Base-by-base conservation (phyloP, 2,113 vertebrate species). In the Neodon shergylaensis region DNA sequence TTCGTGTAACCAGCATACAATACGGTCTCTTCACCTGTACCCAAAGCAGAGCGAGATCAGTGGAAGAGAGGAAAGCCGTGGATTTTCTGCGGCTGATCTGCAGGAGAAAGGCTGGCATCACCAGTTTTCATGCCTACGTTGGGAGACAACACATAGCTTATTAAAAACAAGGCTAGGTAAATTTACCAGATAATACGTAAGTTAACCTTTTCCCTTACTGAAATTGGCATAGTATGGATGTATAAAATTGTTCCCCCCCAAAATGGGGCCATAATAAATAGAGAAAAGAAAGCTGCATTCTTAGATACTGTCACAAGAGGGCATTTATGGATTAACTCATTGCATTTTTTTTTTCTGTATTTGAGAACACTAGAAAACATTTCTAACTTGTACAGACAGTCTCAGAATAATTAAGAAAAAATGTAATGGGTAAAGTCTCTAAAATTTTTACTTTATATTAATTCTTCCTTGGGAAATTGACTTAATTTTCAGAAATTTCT, bases 281-380 rank as follows among this genome's bases (percentile, higher is more conserved):
- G 49, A 78, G 72, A 68, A 97, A 96, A 98, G 88, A 26, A 89
- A 92, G 97, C 95, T 99, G 99, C 98, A 98, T 98, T 99, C 98
- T 98, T 97, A 73, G 92, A 98, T 97, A 97, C 49, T 88, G 98
- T 98, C 99, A 98, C 98, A 98, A 99, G 99, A 98, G 98, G 99
- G 98, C 99, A 98, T 99, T 99, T 98, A 98, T 98, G 97, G 96
- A 98, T 98, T 98, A 98, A 98, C 79, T 98, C 97, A 98, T 97
- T 95, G 97, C 19, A 93, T 63, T 68, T 98, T 54, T 49, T 49
- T 52, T 97, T 97, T 97, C 97, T 98, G 14, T 94, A 94, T 96
- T 97, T 86, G 70, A 97, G 98, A 98, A 97, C 88, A 96, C 78
- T 42, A 68, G 96, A 94, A 96, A 93, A 74, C 95, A 95, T 98